Conservation (phyloP, 2,797 vertebrate genomes). For the Lacerta bilineata region DNA sequence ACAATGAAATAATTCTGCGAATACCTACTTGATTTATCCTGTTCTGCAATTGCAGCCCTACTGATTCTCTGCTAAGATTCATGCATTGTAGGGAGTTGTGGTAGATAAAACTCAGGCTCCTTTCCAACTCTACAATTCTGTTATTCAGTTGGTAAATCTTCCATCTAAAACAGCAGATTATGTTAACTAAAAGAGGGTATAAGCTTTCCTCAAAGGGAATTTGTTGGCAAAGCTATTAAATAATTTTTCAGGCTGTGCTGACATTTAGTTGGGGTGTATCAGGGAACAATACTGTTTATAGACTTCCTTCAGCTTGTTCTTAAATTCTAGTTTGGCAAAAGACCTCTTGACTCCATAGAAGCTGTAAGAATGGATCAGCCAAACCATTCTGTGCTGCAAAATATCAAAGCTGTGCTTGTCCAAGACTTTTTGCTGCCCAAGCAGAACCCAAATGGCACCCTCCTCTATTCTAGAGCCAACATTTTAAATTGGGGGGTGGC, state of each 20-base stretch:
- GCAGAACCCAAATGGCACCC: not conserved
- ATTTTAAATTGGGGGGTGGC: too few species aligned
- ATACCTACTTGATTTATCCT: not conserved
- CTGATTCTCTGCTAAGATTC: not conserved
- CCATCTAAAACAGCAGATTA: not conserved
- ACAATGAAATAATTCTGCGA: not conserved
- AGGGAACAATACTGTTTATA: not conserved
- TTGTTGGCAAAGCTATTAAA: not conserved
- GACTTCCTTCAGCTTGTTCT: not conserved
- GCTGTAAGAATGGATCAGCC: not conserved
- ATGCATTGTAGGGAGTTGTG: too few species aligned
- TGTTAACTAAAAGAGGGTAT: conserved; percentile 2
- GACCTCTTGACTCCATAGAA: not conserved
- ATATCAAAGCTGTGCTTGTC: not conserved
- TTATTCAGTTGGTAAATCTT: not conserved
- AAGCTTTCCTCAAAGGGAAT: conserved; percentile 14
- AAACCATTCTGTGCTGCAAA: not conserved
- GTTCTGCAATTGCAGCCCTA: not conserved
- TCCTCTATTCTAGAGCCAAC: too few species aligned
- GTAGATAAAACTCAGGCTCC: too few species aligned
- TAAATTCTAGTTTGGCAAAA: not conserved
- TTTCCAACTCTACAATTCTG: too few species aligned
- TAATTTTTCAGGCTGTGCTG: conserved; percentile 6
- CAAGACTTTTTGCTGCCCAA: not conserved
- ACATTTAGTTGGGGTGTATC: not conserved